Evolutionary conservation across 2,888 invertebrate genomes (phyloP).

Genomic region (Drosophila sordidula): DNA sequence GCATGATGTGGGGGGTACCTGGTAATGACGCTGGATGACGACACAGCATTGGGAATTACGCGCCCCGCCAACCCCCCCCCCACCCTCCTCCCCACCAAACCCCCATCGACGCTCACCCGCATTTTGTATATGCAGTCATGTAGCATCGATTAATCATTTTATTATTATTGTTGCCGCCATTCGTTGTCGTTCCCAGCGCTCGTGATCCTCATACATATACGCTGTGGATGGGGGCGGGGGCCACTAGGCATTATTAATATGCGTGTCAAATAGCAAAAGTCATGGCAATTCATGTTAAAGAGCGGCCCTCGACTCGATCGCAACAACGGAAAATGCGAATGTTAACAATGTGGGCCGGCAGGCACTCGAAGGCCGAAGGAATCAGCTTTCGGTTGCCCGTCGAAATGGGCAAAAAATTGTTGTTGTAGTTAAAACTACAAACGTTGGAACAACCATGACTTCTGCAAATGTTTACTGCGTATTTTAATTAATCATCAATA

Average conservation of each 20-base stretch:
- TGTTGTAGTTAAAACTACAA: too few relatives aligned
- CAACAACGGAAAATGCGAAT: not conserved
- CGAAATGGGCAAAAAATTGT: too few relatives aligned
- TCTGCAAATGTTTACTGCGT: too few relatives aligned
- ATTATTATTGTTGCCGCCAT: slow-evolving; percentile 77
- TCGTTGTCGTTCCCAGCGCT: slow-evolving; percentile 74
- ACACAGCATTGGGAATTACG: slow-evolving; percentile 76
- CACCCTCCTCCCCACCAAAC: too few relatives aligned
- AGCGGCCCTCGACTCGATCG: slow-evolving; percentile 14
- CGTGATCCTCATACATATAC: slow-evolving; percentile 66
- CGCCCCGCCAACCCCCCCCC: too few relatives aligned
- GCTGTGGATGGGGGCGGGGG: not conserved
- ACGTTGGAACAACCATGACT: too few relatives aligned
- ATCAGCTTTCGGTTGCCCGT: not conserved
- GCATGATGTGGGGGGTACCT: slow-evolving; percentile 13
- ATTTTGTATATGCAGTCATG: slow-evolving; percentile 77
- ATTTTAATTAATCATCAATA: too few relatives aligned
- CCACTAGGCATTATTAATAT: slow-evolving; percentile 33
- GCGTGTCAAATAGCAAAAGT: slow-evolving; percentile 45
- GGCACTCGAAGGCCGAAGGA: not conserved
- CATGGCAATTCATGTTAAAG: slow-evolving; percentile 34
- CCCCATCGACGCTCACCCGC: not conserved
- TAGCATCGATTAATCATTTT: slow-evolving; percentile 81
- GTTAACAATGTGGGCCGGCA: not conserved
- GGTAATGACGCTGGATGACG: slow-evolving; percentile 75